phyloP scores from a whole-genome alignment of 1,140 invertebrate species.

The Pachypsylla venusta region DNA sequence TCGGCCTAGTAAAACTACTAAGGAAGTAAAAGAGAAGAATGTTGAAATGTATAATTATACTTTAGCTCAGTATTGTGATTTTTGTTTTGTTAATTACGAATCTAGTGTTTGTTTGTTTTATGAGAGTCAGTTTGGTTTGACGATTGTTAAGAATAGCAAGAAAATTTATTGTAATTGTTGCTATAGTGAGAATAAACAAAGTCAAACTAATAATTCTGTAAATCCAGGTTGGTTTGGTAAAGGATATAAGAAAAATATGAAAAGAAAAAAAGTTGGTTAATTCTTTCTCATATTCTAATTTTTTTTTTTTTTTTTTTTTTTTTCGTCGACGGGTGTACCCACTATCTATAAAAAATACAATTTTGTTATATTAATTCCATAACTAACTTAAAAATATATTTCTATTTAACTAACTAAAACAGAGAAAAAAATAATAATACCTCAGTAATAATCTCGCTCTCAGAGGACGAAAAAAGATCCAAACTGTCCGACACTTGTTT shows the following conservation, averaged over 20 bases:
- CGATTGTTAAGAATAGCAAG: conserved; percentile 23
- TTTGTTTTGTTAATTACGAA: conserved; percentile 37
- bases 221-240: conserved; percentile 51
- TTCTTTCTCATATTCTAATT: too few relatives aligned
- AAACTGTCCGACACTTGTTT: too few relatives aligned
- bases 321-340: too few relatives aligned
- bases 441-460: too few relatives aligned
- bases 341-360: too few relatives aligned
- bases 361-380: too few relatives aligned
- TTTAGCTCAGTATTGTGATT: conserved; percentile 30
- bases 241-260: conserved; percentile 38
- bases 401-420: too few relatives aligned
- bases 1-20: neutral
- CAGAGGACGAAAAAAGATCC: too few relatives aligned
- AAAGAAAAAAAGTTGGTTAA: conserved; percentile 33
- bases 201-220: conserved; percentile 32
- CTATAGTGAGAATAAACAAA: conserved; percentile 33
- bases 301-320: too few relatives aligned
- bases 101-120: conserved; percentile 39
- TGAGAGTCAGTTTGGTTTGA: conserved; percentile 28
- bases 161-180: conserved; percentile 39
- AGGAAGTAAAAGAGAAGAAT: neutral
- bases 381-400: too few relatives aligned
- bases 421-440: too few relatives aligned
- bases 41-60: neutral